Evolutionary conservation across 2,113 vertebrate genomes (phyloP).

Genomic region (Ceuthmochares aereus): DNA sequence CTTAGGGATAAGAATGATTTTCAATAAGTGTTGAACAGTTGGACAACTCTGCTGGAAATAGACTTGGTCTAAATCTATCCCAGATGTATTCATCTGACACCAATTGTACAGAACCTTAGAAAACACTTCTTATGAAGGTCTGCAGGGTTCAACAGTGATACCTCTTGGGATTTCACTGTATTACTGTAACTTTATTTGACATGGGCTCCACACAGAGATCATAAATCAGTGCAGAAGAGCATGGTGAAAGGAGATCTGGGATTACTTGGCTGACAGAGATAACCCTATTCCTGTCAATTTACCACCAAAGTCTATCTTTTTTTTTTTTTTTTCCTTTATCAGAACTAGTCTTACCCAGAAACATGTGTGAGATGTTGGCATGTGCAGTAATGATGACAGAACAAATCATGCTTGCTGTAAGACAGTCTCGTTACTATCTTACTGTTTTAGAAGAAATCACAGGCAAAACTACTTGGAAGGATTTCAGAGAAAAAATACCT

Average conservation of each 20-base stretch:
- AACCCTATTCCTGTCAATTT: not conserved
- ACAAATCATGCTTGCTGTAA: not conserved
- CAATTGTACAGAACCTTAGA: not conserved
- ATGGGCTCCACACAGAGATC: not conserved
- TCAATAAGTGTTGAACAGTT: slow-evolving; percentile 65
- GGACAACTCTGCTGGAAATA: slow-evolving; percentile 36
- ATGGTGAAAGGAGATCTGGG: slow-evolving; percentile 25
- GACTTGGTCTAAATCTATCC: slow-evolving; percentile 61
- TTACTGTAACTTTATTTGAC: slow-evolving; percentile 47
- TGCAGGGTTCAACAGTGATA: slow-evolving; percentile 27
- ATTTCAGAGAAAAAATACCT: not conserved
- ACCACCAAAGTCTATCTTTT: not conserved
- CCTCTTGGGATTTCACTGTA: slow-evolving; percentile 12
- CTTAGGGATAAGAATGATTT: slow-evolving; percentile 49
- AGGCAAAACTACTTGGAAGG: not conserved
- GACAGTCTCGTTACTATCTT: not conserved
- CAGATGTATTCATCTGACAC: slow-evolving; percentile 63
- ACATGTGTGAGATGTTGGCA: not conserved
- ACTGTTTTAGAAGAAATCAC: not conserved
- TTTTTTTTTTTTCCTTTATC: not conserved
- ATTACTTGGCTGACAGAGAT: slow-evolving; percentile 24
- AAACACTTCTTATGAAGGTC: not conserved
- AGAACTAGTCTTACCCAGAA: not conserved
- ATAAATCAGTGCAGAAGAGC: slow-evolving; percentile 42
- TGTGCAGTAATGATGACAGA: not conserved